A percentile compares a stretch with the other conserved stretches of the same genome.
Conservation (phyloP, 2,888 invertebrate species). For the Dynastes hyllus region DNA sequence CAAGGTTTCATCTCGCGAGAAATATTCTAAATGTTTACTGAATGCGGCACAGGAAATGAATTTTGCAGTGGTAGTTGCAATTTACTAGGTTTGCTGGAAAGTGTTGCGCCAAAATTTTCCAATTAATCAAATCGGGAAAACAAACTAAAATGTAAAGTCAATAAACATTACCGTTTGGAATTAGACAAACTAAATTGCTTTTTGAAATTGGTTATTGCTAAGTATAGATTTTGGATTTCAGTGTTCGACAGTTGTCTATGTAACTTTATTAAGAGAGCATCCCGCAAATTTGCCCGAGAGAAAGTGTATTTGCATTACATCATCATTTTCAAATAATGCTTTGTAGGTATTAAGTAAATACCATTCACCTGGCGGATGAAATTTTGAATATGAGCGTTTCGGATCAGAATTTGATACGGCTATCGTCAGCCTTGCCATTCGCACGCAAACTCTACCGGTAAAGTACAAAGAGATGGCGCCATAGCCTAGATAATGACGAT, state of each 20-base stretch:
- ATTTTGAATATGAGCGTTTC: too few relatives aligned
- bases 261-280: too few relatives aligned
- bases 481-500: conserved; percentile 4
- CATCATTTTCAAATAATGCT: too few relatives aligned
- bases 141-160: neutral
- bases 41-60: neutral
- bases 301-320: too few relatives aligned
- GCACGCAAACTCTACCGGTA: too few relatives aligned
- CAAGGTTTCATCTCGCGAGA: neutral
- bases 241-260: too few relatives aligned
- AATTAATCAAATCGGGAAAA: conserved; percentile 4
- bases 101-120: neutral
- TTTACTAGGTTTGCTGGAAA: neutral
- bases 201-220: conserved; percentile 18
- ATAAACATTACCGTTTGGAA: neutral
- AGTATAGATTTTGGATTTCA: too few relatives aligned
- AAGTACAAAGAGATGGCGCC: neutral
- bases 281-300: too few relatives aligned
- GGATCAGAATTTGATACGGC: too few relatives aligned
- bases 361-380: too few relatives aligned
- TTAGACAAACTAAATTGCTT: conserved; percentile 3
- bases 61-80: conserved; percentile 20
- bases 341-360: too few relatives aligned
- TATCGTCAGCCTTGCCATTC: too few relatives aligned
- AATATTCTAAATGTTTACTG: conserved; percentile 15